Conservation (phyloP, 2,888 invertebrate genomes). For the Mythimna impura region DNA sequence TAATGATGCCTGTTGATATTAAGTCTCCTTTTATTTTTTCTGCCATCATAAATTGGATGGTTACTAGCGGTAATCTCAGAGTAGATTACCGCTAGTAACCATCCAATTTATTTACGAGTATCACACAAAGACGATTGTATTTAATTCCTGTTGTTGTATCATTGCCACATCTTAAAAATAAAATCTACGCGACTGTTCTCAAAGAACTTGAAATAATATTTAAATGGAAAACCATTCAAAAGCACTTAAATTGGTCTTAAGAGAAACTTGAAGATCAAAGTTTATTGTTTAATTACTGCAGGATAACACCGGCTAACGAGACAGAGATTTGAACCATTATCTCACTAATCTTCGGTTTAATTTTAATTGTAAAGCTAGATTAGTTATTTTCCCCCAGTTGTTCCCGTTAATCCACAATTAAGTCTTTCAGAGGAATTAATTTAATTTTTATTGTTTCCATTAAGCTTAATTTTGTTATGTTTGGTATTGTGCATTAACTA, state of each 20-base stretch:
- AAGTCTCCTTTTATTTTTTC: background rate
- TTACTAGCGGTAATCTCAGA: background rate
- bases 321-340: slow-evolving; percentile 50
- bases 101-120: too few relatives aligned
- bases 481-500: background rate
- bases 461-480: background rate
- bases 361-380: slow-evolving; percentile 47
- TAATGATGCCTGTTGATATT: background rate
- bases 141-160: background rate
- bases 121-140: background rate
- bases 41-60: background rate
- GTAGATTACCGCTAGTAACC: too few relatives aligned
- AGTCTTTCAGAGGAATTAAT: slow-evolving; percentile 18
- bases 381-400: slow-evolving; percentile 29
- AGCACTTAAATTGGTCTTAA: slow-evolving; percentile 35
- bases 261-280: slow-evolving; percentile 51
- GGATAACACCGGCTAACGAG: slow-evolving; percentile 55
- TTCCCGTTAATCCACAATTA: slow-evolving; percentile 18
- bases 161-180: background rate
- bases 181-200: background rate
- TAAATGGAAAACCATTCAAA: slow-evolving; percentile 17
- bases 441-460: slow-evolving; percentile 8
- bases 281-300: slow-evolving; percentile 63
- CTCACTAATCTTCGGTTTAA: slow-evolving; percentile 56
- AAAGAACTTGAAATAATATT: slow-evolving; percentile 13